Evolutionary conservation across 2,113 vertebrate genomes (phyloP).

Genomic region (Dendrocopos noguchii): DNA sequence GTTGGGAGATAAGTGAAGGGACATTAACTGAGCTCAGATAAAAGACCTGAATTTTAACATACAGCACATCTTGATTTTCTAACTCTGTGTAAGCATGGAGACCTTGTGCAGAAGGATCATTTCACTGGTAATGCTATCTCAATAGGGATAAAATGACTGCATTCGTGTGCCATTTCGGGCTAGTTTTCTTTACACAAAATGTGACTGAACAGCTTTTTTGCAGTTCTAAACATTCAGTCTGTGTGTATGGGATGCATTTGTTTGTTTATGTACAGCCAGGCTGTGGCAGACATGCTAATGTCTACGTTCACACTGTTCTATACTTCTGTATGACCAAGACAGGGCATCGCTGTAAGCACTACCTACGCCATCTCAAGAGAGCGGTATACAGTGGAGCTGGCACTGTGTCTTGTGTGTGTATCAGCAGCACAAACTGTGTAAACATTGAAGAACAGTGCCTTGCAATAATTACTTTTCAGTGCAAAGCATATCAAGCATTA

Average conservation of each 20-base stretch:
- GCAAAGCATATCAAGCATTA: background rate
- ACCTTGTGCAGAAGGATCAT: background rate
- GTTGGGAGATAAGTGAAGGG: background rate
- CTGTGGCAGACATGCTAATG: background rate
- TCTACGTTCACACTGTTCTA: background rate
- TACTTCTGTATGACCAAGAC: background rate
- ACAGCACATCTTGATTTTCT: background rate
- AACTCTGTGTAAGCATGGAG: background rate
- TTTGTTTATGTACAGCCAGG: background rate
- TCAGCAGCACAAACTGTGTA: background rate
- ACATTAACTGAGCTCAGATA: background rate
- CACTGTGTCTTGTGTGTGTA: background rate
- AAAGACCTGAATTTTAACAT: background rate
- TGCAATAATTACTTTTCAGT: background rate
- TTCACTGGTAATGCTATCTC: background rate
- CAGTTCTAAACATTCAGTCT: background rate
- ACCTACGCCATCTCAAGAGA: background rate
- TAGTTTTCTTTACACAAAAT: slow-evolving; percentile 19
- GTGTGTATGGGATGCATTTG: background rate
- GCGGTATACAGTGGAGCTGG: background rate
- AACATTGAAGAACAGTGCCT: background rate
- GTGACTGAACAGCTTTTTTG: slow-evolving; percentile 9
- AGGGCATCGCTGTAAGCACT: background rate
- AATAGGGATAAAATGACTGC: background rate
- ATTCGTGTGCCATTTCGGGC: background rate